Percentiles rank a stretch among this genome's conserved stretches.
These are phyloP conservation scores for Ennomos quercinarius DNA, from an alignment of 2,888 invertebrate genomes.

Conservation along the genomic window DNA sequence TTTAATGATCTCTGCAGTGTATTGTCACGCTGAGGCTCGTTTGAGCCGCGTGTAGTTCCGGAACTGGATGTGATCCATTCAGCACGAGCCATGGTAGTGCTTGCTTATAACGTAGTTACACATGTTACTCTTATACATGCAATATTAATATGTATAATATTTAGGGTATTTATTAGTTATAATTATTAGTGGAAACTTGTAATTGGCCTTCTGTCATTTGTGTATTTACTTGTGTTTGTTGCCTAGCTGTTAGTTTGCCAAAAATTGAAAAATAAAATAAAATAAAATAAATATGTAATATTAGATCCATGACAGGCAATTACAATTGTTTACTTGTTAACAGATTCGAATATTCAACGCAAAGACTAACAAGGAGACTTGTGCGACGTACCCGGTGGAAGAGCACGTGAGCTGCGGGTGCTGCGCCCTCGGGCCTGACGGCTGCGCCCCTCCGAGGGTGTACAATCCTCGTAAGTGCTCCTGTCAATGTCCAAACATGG, in stretches of 20 bases:
- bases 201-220: no score
- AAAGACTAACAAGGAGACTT: slow-evolving; percentile 71
- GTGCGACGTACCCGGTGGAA: slow-evolving; percentile 68
- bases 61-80: slow-evolving; percentile 34
- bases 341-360: slow-evolving; percentile 75
- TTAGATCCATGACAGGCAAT: not conserved
- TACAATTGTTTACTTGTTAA: slow-evolving; percentile 31
- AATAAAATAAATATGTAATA: no score
- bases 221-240: no score
- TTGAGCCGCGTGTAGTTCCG: slow-evolving; percentile 15
- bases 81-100: slow-evolving; percentile 19
- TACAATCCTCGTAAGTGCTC: slow-evolving; percentile 82
- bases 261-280: no score
- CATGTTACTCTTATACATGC: not conserved
- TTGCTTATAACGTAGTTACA: not conserved
- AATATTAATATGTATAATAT: no score
- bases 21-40: slow-evolving; percentile 1
- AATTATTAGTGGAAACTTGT: no score
- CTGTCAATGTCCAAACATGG: slow-evolving; percentile 78
- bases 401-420: slow-evolving; percentile 75
- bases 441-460: slow-evolving; percentile 64
- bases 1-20: not conserved
- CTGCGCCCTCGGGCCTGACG: slow-evolving; percentile 59
- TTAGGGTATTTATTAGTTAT: no score
- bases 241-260: no score